A percentile compares a stretch with the other conserved stretches of the same genome.
Conservation (phyloP, 2,888 invertebrate genomes). For the Philereme transversata region DNA sequence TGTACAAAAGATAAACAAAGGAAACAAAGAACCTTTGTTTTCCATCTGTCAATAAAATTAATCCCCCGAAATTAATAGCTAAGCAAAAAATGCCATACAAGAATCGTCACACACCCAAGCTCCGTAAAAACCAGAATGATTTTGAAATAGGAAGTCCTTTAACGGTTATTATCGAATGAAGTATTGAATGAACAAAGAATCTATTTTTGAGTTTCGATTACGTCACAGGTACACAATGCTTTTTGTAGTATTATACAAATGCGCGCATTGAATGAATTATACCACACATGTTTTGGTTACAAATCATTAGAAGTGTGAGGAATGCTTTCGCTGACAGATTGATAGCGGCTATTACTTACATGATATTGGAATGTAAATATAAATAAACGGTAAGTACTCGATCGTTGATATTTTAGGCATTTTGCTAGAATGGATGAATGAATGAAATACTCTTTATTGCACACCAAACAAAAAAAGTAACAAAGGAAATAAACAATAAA, state of each 20-base stretch:
- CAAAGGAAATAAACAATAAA: no score
- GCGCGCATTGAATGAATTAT: slow-evolving; percentile 57
- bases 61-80: slow-evolving; percentile 31
- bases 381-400: no score
- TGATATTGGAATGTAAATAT: slow-evolving; percentile 1
- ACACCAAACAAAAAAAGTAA: no score
- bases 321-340: slow-evolving; percentile 29
- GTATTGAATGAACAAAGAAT: slow-evolving; percentile 63
- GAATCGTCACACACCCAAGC: slow-evolving; percentile 31
- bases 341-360: slow-evolving; percentile 27
- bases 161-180: slow-evolving; percentile 49
- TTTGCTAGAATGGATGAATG: no score
- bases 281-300: slow-evolving; percentile 51
- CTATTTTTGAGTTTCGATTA: slow-evolving; percentile 72
- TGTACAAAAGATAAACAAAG: slow-evolving; percentile 18
- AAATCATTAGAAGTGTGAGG: slow-evolving; percentile 34
- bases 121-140: slow-evolving; percentile 34
- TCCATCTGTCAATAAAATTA: slow-evolving; percentile 34
- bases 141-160: slow-evolving; percentile 43
- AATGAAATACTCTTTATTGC: no score
- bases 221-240: slow-evolving; percentile 65
- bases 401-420: no score
- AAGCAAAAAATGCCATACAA: slow-evolving; percentile 32
- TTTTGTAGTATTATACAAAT: slow-evolving; percentile 63
- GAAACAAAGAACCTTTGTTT: slow-evolving; percentile 36